phyloP scores from a whole-genome alignment of 2,113 vertebrate species.

The Cichladusa arquata region DNA sequence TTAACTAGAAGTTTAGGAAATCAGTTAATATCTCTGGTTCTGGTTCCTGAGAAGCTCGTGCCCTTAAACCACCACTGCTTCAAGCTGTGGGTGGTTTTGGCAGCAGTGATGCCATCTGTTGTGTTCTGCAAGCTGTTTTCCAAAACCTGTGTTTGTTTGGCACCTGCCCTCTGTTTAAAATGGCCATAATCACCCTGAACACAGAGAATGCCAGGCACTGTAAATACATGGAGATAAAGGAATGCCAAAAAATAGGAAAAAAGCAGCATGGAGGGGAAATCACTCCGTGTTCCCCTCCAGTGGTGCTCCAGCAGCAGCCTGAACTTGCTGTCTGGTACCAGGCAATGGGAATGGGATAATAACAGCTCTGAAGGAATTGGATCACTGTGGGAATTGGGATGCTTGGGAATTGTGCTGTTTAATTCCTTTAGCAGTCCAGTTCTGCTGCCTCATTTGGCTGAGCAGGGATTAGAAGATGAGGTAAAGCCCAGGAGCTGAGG shows the following conservation, averaged over 20 bases:
- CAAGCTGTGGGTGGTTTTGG: constrained; percentile 25
- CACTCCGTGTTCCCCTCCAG: not conserved
- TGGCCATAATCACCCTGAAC: not conserved
- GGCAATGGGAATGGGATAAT: not conserved
- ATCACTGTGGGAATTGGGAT: not conserved
- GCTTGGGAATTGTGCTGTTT: not conserved
- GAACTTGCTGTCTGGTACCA: not conserved
- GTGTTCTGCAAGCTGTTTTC: constrained; percentile 8
- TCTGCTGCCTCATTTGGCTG: not conserved
- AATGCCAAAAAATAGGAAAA: not conserved
- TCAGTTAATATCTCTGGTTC: constrained; percentile 5
- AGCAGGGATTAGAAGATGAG: not conserved
- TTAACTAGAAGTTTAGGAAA: constrained; percentile 41
- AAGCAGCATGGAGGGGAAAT: not conserved
- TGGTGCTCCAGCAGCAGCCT: not conserved
- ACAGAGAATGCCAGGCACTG: not conserved
- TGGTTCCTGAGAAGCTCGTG: constrained; percentile 1
- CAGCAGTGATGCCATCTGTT: constrained; percentile 27
- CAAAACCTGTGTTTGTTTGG: constrained; percentile 35
- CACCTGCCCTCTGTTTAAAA: constrained; percentile 35
- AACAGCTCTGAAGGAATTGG: not conserved
- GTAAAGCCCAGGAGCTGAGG: not conserved
- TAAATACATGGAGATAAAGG: not conserved
- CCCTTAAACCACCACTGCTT: constrained; percentile 24
- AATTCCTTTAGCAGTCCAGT: not conserved